phyloP scores from a whole-genome alignment of 2,797 vertebrate species.

The Squalus acanthias region DNA sequence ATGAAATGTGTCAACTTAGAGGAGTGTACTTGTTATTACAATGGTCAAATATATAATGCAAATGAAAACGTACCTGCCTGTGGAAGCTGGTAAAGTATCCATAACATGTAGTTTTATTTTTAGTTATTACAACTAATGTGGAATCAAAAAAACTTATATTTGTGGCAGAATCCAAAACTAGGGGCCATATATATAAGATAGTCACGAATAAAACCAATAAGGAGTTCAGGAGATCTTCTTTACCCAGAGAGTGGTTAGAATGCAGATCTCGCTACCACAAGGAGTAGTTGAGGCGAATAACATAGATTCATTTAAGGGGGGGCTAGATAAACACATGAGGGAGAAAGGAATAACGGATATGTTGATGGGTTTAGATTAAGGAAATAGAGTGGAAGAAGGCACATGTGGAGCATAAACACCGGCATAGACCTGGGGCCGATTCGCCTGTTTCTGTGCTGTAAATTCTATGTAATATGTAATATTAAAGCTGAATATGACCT shows the following conservation, averaged over 20 bases:
- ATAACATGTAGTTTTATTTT: neutral
- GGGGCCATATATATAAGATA: neutral
- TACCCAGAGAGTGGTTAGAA: neutral
- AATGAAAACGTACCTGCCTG: neutral
- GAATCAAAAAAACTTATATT: neutral
- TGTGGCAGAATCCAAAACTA: neutral
- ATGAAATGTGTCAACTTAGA: constrained; percentile 58
- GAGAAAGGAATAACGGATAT: neutral
- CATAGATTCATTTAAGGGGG: neutral
- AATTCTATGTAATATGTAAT: neutral
- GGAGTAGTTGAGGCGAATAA: neutral
- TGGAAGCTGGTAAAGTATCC: constrained; percentile 14
- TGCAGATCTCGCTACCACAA: neutral
- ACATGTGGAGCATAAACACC: neutral
- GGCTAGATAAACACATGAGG: neutral
- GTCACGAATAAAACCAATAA: neutral
- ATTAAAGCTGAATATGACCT: neutral
- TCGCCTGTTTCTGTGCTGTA: neutral
- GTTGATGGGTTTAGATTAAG: neutral
- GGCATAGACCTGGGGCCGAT: neutral
- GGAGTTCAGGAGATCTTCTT: neutral
- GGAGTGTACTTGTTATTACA: neutral
- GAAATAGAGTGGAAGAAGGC: neutral
- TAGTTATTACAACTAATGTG: neutral
- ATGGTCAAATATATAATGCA: neutral